Evolutionary conservation across 1,140 invertebrate species (phyloP).

Genomic region (Cotesia typhae): DNA sequence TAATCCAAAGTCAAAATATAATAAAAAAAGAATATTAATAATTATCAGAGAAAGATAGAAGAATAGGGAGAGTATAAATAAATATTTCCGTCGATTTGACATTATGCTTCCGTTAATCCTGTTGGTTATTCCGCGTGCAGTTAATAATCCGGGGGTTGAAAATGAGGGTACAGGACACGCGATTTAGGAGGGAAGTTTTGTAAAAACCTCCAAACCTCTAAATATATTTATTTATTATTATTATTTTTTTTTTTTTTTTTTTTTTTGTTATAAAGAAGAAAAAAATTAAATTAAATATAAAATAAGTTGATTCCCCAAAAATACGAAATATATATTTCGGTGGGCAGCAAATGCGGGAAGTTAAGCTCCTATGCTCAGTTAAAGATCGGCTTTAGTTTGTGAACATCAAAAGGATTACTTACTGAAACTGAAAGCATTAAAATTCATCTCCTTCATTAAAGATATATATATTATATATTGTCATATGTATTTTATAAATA

Average conservation of each 20-base stretch:
- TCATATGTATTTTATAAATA: too few relatives aligned
- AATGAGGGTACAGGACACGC: conserved; percentile 30
- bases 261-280: not conserved
- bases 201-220: conserved; percentile 12
- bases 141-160: conserved; percentile 41
- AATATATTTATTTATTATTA: too few relatives aligned
- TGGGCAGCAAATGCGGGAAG: conserved; percentile 31
- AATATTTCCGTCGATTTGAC: conserved; percentile 35
- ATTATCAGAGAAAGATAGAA: not conserved
- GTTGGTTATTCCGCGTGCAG: conserved; percentile 38
- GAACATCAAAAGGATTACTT: conserved; percentile 55
- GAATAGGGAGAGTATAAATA: not conserved
- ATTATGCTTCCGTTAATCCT: conserved; percentile 40
- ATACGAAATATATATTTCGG: not conserved
- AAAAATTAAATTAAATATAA: not conserved
- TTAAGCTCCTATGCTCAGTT: conserved; percentile 43
- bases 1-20: not conserved
- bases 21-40: conserved; percentile 10
- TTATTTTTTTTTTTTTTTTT: too few relatives aligned
- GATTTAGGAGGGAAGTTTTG: conserved; percentile 40
- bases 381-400: conserved; percentile 47
- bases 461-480: not conserved
- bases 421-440: conserved; percentile 42
- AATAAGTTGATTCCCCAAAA: not conserved
- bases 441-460: conserved; percentile 3